Evolutionary conservation across 2,113 vertebrate genomes (phyloP).

Genomic region (Mormyrus iriodes): DNA sequence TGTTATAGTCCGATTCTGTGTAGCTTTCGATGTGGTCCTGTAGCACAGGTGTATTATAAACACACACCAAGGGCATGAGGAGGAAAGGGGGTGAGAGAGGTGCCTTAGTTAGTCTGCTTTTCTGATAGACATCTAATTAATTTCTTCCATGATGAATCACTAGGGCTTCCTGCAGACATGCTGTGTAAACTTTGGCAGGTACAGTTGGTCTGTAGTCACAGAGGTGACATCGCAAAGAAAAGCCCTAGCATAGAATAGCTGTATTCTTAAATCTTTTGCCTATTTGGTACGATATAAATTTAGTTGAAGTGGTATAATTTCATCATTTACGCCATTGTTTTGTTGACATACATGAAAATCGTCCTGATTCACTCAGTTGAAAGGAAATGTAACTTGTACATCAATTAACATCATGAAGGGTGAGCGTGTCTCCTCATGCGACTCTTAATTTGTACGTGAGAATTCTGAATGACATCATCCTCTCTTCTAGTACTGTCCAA

Average conservation of each 20-base stretch:
- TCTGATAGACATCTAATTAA: slow-evolving; percentile 62
- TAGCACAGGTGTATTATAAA: not conserved
- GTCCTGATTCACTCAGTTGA: not conserved
- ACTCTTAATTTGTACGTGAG: not conserved
- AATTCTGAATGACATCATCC: not conserved
- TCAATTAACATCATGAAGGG: too few relatives aligned
- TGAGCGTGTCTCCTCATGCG: not conserved
- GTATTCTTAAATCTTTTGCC: not conserved
- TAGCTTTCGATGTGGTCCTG: not conserved
- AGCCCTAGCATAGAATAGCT: not conserved
- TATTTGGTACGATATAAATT: not conserved
- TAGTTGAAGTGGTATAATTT: not conserved
- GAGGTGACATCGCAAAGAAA: not conserved
- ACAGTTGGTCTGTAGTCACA: not conserved
- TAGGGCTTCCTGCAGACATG: slow-evolving; percentile 41
- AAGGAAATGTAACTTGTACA: not conserved
- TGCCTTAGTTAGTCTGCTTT: slow-evolving; percentile 42
- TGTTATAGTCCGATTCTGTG: not conserved
- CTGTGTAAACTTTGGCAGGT: slow-evolving; percentile 43
- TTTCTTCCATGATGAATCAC: slow-evolving; percentile 69
- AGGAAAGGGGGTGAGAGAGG: not conserved
- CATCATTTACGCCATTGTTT: not conserved
- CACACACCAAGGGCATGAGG: not conserved
- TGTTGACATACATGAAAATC: not conserved
- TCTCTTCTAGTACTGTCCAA: not conserved